Percentiles rank a stretch among this genome's conserved stretches.
Conservation (phyloP, 2,113 vertebrate species). For the Brienomyrus longianalis region DNA sequence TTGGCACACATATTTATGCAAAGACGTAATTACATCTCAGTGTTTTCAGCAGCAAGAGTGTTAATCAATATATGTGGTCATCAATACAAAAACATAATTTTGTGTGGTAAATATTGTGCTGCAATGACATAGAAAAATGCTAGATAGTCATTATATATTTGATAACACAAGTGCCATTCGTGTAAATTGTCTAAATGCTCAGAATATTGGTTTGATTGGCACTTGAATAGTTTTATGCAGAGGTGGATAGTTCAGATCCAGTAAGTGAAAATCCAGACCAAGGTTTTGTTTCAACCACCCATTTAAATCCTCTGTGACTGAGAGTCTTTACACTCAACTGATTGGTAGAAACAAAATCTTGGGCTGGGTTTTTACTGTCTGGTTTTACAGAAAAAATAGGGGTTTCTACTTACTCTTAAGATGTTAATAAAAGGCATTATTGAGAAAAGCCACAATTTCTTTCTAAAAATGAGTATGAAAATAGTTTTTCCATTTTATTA, state of each 20-base stretch:
- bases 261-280: not conserved
- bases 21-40: not conserved
- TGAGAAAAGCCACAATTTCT: not conserved
- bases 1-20: not conserved
- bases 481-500: constrained; percentile 85
- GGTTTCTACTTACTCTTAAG: not conserved
- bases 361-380: not conserved
- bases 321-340: not conserved
- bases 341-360: not conserved
- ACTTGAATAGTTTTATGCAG: not conserved
- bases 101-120: not conserved
- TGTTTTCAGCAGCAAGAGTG: not conserved
- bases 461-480: constrained; percentile 36
- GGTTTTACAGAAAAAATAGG: not conserved
- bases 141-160: not conserved
- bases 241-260: not conserved
- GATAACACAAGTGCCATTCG: not conserved
- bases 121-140: not conserved
- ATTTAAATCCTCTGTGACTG: not conserved
- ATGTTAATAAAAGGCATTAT: not conserved
- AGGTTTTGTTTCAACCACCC: not conserved
- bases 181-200: not conserved
- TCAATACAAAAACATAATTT: not conserved
- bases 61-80: not conserved
- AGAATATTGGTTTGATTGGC: not conserved